Evolutionary conservation across 2,113 vertebrate species (phyloP), one percentile per base, ranked within the genome.

Genomic region (Nibea albiflora): DNA sequence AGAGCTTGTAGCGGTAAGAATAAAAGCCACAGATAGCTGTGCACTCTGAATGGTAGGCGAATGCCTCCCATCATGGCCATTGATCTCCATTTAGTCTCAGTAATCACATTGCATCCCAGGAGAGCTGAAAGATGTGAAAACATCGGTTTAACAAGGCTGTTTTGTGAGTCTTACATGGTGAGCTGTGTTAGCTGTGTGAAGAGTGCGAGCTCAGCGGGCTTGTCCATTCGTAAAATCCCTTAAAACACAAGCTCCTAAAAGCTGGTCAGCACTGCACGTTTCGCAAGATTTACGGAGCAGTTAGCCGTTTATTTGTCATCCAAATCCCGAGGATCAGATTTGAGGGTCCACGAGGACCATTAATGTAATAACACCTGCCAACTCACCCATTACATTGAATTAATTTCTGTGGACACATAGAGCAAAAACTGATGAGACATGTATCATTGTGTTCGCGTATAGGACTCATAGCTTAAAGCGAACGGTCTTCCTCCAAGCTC

Each of bases 21-120:
- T 46, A 46, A 14, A 46, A 46, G 14, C 12, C 44, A 46, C 14
- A 46, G 42, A 54, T 28, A n/a, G 56, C 20, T 11, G 12, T 76
- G 50, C 12, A 63, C 28, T 64, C 50, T 65, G 62, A 72, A 31
- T 64, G 63, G 58, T 53, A 26, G 71, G 22, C 20, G 7, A 76
- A 54, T 8, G 47, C 50, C 53, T 78, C 67, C 24, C 66, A 44
- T 76, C 66, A 62, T 44, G 78, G 52, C 70, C 81, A 92, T 85
- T 81, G 90, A 91, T 90, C 73, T 79, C 35, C 49, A 50, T 85
- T 87, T 65, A 60, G 90, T 82, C 84, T 56, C 61, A 69, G 81
- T 61, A 78, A 88, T 90, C 73, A 64, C 58, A 2, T 11, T 39
- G 42, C 20, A 44, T 81, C 89, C 83, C 86, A 8, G 3, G 82